Base-by-base conservation (phyloP, 2,888 invertebrate genomes). In the Belgica antarctica region DNA sequence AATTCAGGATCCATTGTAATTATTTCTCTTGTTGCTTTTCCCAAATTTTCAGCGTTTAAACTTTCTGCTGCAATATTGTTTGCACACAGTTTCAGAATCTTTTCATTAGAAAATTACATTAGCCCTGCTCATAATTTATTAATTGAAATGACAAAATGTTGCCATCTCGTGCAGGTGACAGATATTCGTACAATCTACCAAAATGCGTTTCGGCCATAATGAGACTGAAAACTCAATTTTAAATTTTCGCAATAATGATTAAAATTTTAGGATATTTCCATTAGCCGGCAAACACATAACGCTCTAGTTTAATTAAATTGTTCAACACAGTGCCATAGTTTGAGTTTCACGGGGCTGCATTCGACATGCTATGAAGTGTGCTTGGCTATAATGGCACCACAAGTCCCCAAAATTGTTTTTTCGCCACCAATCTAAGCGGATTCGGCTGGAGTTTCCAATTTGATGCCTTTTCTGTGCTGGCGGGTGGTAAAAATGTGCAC, bases 101-200 rank as follows among this genome's bases (percentile, higher is more conserved):
- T n/a, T n/a, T n/a, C n/a, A n/a, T n/a, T n/a, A n/a, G n/a, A n/a
- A n/a, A n/a, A n/a, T n/a, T n/a, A n/a, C n/a, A n/a, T n/a, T n/a
- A n/a, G 52, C n/a, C 52, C 10, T 52, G 8, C 22, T 52, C 52
- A 52, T 52, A 27, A 62, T 28, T 62, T 62, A 62, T 62, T 27
- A 62, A 62, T 62, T 62, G 62, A 62, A 62, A 27, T 17, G 62
- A 62, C 62, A 62, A 62, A 62, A 27, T 62, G 10, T 27, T 62
- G 62, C 28, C 31, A 41, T n/a, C n/a, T n/a, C n/a, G 41, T 10
- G 34, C 34, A 34, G 41, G 12, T 41, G n/a, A n/a, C n/a, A n/a
- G n/a, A n/a, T n/a, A n/a, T 5, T 5, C 41, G 41, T 41, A n/a
- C n/a, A 41, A 41, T 2, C 8, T 41, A n/a, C n/a, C n/a, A n/a